phyloP scores from a whole-genome alignment of 2,113 vertebrate genomes.

The Leptobrachium leishanense region DNA sequence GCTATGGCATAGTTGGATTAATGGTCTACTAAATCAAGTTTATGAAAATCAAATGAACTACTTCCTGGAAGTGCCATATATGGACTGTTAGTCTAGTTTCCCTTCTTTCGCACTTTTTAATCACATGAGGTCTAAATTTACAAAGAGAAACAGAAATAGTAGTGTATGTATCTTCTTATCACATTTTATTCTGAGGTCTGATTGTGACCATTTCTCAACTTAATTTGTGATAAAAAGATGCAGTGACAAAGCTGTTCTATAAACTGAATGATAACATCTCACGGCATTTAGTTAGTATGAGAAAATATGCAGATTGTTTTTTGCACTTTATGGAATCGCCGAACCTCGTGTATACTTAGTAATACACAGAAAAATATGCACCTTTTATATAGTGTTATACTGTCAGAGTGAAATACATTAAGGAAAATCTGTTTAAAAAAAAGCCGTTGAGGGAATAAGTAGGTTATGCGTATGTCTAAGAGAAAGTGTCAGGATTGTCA shows the following conservation, averaged over 20 bases:
- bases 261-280: slow-evolving; percentile 15
- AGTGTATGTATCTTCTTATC: slow-evolving; percentile 35
- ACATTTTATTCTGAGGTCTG: slow-evolving; percentile 27
- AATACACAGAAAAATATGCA: too few relatives aligned
- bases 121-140: slow-evolving; percentile 38
- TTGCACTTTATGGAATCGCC: too few relatives aligned
- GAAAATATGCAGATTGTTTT: too few relatives aligned
- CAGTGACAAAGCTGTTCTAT: slow-evolving; percentile 22
- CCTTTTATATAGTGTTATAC: too few relatives aligned
- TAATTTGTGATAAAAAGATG: slow-evolving; percentile 42
- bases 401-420: too few relatives aligned
- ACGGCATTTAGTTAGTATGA: background rate
- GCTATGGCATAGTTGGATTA: too few relatives aligned
- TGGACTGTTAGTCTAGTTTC: slow-evolving; percentile 7
- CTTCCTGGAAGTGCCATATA: slow-evolving; percentile 12
- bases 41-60: background rate
- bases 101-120: slow-evolving; percentile 28
- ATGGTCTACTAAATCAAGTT: too few relatives aligned
- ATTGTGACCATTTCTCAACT: slow-evolving; percentile 32
- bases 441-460: too few relatives aligned
- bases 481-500: too few relatives aligned
- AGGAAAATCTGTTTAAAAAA: too few relatives aligned
- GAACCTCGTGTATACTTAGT: too few relatives aligned
- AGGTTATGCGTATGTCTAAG: too few relatives aligned
- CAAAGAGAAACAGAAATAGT: slow-evolving; percentile 36